Percentiles rank a stretch among this genome's conserved stretches.
Evolutionary conservation across 53 echinoderm and acorn worm genomes (phyloP).

Genomic region (Echinarachnius parma): DNA sequence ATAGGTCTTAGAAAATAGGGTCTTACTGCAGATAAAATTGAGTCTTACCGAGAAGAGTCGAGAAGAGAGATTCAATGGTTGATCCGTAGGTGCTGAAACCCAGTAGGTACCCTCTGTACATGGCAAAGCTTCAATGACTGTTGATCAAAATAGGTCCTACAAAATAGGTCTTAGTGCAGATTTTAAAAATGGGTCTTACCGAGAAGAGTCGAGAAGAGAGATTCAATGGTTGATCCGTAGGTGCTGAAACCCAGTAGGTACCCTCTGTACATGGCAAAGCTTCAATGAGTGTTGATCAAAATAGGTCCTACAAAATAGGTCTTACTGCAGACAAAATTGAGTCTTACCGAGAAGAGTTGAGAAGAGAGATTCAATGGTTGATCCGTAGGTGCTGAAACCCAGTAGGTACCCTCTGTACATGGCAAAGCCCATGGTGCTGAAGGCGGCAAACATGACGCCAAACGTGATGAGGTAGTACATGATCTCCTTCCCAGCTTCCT

Average conservation of each 20-base stretch:
- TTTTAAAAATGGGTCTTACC: no score
- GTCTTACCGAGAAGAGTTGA: conserved; percentile 88
- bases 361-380: conserved; percentile 82
- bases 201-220: neutral
- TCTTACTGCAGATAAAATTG: no score
- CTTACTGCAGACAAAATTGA: neutral
- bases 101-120: conserved; percentile 50
- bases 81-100: conserved; percentile 67
- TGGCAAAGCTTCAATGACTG: no score
- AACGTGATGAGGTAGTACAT: conserved; percentile 70
- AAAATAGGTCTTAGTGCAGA: no score
- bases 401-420: conserved; percentile 52
- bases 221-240: neutral
- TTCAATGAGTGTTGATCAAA: no score
- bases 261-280: neutral
- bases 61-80: conserved; percentile 84
- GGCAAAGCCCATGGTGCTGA: conserved; percentile 55
- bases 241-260: neutral
- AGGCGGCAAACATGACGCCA: conserved; percentile 74
- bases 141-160: no score
- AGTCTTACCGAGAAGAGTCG: conserved; percentile 94
- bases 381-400: conserved; percentile 64
- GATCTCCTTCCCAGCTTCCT: conserved; percentile 58
- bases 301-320: no score
- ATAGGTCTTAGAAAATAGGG: no score